A percentile compares a stretch with the other conserved stretches of the same genome.
Evolutionary conservation across 2,113 vertebrate genomes (phyloP).

Genomic region (Anoplopoma fimbria): DNA sequence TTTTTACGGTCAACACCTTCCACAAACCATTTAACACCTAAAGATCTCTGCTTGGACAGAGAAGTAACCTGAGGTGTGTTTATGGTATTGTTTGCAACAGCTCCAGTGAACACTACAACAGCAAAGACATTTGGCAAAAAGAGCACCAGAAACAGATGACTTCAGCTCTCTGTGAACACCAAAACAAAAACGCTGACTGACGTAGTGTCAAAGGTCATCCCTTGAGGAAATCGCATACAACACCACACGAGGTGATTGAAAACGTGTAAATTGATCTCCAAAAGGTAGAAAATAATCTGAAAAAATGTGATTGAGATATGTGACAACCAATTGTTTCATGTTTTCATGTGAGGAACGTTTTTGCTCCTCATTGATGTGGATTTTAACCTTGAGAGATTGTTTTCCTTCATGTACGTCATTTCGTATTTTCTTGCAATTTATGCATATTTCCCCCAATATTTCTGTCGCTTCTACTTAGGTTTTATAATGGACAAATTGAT

Average conservation of each 20-base stretch:
- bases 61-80: too few relatives aligned
- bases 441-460: not conserved
- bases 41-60: not conserved
- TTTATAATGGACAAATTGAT: not conserved
- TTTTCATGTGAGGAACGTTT: not conserved
- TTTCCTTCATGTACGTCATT: not conserved
- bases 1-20: not conserved
- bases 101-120: not conserved
- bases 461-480: not conserved
- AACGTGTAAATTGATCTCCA: not conserved
- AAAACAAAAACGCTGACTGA: too few relatives aligned
- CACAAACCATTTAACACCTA: not conserved
- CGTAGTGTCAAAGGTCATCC: too few relatives aligned
- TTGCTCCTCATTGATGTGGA: not conserved
- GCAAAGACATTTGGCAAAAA: not conserved
- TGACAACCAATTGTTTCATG: too few relatives aligned
- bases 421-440: not conserved
- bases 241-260: not conserved
- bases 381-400: not conserved
- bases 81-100: not conserved
- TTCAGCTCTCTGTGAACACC: not conserved
- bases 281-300: not conserved
- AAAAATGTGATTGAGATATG: not conserved
- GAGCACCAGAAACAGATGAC: not conserved
- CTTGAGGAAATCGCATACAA: not conserved